A percentile compares a stretch with the other conserved stretches of the same genome.
These are phyloP conservation scores for Varanus komodoensis DNA, from an alignment of 2,113 vertebrate species.

Conservation along the genomic window DNA sequence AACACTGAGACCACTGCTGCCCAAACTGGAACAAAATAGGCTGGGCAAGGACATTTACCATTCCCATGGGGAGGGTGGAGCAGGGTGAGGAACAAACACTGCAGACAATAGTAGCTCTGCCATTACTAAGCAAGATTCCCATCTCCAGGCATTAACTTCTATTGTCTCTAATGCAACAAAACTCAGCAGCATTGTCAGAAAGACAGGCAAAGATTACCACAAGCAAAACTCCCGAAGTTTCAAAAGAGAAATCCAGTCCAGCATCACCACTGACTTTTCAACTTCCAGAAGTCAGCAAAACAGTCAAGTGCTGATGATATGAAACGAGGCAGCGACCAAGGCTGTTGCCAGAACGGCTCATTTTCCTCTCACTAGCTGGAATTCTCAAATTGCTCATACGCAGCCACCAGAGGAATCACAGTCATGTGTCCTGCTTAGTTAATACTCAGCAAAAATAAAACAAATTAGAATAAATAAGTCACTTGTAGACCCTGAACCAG, in stretches of 20 bases:
- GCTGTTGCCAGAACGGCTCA: too few relatives aligned
- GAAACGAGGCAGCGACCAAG: neutral
- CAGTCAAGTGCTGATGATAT: rapidly evolving
- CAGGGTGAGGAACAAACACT: neutral
- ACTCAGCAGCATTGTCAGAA: neutral
- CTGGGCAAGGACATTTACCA: neutral
- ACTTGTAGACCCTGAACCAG: neutral
- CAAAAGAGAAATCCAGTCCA: constrained; percentile 45
- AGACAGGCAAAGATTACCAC: neutral
- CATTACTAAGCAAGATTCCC: neutral
- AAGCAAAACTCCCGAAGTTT: constrained; percentile 40
- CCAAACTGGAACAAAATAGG: neutral
- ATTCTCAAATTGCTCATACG: neutral
- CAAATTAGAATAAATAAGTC: neutral
- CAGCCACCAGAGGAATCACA: too few relatives aligned
- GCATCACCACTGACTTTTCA: neutral
- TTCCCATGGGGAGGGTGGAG: neutral
- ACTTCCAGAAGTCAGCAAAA: constrained; percentile 23
- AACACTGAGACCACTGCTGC: neutral
- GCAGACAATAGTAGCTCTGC: neutral
- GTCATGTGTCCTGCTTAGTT: neutral
- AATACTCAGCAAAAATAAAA: neutral
- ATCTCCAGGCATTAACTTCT: constrained; percentile 23
- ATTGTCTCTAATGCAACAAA: constrained; percentile 29
- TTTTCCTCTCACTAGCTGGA: neutral